These are phyloP conservation scores for Athetis lepigone DNA, from an alignment of 2,888 invertebrate species.

Conservation along the genomic window DNA sequence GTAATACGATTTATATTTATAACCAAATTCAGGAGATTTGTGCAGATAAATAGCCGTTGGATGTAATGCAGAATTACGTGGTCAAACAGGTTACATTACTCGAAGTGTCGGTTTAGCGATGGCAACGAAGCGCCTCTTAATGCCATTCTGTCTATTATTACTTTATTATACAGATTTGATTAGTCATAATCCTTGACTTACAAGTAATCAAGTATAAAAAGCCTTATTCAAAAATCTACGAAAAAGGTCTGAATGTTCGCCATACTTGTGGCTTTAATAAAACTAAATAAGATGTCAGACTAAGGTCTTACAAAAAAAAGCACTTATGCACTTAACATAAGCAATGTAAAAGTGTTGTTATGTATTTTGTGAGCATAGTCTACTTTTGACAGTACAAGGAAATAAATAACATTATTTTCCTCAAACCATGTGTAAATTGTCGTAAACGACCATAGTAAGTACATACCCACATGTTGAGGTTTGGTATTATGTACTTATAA, in stretches of 20 bases:
- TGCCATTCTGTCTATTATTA: constrained; percentile 36
- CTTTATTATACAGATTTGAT: constrained; percentile 26
- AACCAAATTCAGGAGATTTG: constrained; percentile 11
- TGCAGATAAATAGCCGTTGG: constrained; percentile 25
- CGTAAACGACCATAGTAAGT: constrained; percentile 4
- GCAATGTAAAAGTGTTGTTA: no score
- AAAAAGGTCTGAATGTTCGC: neutral
- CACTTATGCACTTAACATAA: neutral
- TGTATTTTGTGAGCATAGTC: no score
- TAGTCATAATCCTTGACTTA: constrained; percentile 22
- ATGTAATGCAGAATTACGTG: constrained; percentile 27
- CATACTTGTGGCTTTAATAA: neutral
- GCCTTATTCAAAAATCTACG: neutral
- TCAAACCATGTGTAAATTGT: constrained; percentile 6
- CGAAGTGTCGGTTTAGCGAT: constrained; percentile 10
- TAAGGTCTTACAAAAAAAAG: neutral
- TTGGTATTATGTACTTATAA: constrained; percentile 18
- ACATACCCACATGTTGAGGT: neutral
- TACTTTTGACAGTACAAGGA: constrained; percentile 10
- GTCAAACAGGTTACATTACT: constrained; percentile 49
- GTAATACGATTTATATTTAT: constrained; percentile 3
- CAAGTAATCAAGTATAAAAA: neutral
- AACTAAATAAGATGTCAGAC: neutral
- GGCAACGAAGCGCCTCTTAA: constrained; percentile 19
- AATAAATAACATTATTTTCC: constrained; percentile 20